A percentile compares a stretch with the other conserved stretches of the same genome.
Conservation (phyloP, 2,888 invertebrate genomes). For the Agriopis leucophaearia region DNA sequence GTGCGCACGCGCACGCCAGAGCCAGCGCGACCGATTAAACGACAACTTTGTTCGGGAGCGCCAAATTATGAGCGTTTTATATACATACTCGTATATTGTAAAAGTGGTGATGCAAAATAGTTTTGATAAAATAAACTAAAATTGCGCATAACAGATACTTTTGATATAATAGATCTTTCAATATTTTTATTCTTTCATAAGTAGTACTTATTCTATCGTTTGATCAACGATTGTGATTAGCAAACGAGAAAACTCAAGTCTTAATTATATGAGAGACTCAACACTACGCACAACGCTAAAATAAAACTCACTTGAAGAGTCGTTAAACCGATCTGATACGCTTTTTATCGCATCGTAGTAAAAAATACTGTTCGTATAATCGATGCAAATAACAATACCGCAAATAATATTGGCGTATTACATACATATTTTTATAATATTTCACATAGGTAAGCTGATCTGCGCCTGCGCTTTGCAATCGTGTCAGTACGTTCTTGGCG, state of each 20-base stretch:
- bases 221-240: not conserved
- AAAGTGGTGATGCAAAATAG: not conserved
- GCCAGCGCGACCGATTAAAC: conserved; percentile 38
- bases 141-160: not conserved
- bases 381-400: conserved; percentile 25
- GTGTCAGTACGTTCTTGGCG: conserved; percentile 4
- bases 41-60: conserved; percentile 28
- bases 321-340: conserved; percentile 23
- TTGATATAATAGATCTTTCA: too few species aligned
- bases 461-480: not conserved
- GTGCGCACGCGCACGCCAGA: conserved; percentile 58
- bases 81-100: not conserved
- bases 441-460: not conserved
- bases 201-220: not conserved
- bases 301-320: conserved; percentile 13
- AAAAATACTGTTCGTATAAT: conserved; percentile 28
- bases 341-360: conserved; percentile 31
- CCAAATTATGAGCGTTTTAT: conserved; percentile 41
- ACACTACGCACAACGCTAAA: conserved; percentile 2
- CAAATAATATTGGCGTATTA: conserved; percentile 26
- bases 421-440: conserved; percentile 13
- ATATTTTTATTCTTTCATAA: not conserved
- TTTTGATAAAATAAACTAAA: too few species aligned
- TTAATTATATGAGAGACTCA: conserved; percentile 1
- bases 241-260: not conserved